Base-by-base conservation (phyloP, 64 coral and sea anemone genomes). In the Montipora sp. region DNA sequence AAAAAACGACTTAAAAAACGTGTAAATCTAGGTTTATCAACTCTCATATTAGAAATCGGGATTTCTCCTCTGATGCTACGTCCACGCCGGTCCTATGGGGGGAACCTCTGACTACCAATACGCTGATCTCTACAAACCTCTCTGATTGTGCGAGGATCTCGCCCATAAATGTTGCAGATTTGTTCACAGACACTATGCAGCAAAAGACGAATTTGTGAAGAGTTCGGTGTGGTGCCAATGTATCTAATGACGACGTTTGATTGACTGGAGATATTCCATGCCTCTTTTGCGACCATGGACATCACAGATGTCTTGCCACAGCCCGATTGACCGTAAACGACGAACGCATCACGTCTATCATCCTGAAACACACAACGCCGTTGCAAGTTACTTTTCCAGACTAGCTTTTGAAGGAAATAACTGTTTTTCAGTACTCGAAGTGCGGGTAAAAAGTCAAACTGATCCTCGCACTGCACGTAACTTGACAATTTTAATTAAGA, bases 241-340 rank as follows among this genome's bases (percentile, higher is more conserved):
- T 96, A 96, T 16, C 94, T 70, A 46, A 96, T 73, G 59, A 96
- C 48, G 13, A 84, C 88, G 71, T 73, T 49, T 24, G 81, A 78
- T 51, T 89, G 61, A 21, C 58, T 82, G 43, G 87, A 65, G 77
- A 79, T 89, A 19, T 75, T 79, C 61, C 94, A 80, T 71, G 90
- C 63, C 48, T 83, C 77, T 65, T 51, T 96, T 1, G 94, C 94
- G n/a, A 89, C 51, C 90, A 96, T 93, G 43, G 94, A 96, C 49
- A 96, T 87, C 47, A 96, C 90, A 27, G 94, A 96, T 13, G 94
- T 96, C 79, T 96, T 96, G 5, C 90, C 94, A 60, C 84, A 96
- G 19, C 94, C 94, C 19, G 94, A 96, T 66, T 92, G 55, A 1
- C 94, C 94, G 70, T 86, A 73, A 70, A 96, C 79, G 5, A 96